phyloP scores from a whole-genome alignment of 2,113 vertebrate genomes.

The Tachycineta bicolor region DNA sequence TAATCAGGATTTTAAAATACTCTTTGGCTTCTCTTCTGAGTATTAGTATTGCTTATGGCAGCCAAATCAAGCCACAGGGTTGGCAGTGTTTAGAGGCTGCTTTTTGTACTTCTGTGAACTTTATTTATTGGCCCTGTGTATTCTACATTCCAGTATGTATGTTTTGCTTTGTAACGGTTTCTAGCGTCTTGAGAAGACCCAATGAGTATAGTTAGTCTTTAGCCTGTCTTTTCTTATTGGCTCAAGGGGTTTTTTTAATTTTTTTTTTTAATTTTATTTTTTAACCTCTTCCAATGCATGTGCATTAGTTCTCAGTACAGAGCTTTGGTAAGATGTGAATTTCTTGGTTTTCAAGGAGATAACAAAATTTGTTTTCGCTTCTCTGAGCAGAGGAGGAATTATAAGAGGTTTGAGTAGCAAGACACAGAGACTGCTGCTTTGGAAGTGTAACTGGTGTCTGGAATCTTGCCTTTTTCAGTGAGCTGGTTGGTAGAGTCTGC shows the following conservation, averaged over 20 bases:
- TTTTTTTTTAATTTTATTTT: background rate
- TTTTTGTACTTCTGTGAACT: background rate
- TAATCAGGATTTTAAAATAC: background rate
- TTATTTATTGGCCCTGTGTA: background rate
- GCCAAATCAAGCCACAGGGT: background rate
- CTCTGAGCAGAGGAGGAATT: background rate
- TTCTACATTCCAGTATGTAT: background rate
- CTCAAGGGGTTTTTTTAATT: background rate
- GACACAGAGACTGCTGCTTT: rapidly evolving
- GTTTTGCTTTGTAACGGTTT: background rate
- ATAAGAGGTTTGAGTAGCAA: background rate
- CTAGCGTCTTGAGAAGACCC: background rate
- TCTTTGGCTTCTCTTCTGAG: background rate
- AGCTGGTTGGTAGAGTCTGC: background rate
- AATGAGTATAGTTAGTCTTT: background rate
- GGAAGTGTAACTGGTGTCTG: background rate
- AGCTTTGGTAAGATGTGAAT: background rate
- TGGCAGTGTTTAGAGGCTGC: background rate
- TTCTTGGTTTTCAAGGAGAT: background rate
- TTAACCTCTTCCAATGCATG: background rate
- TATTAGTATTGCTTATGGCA: background rate
- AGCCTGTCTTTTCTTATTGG: background rate
- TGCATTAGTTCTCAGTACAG: background rate
- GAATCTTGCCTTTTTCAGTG: background rate
- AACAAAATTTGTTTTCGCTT: background rate